These are phyloP conservation scores for Phrynosoma platyrhinos DNA, from an alignment of 2,113 vertebrate species.

Conservation along the genomic window DNA sequence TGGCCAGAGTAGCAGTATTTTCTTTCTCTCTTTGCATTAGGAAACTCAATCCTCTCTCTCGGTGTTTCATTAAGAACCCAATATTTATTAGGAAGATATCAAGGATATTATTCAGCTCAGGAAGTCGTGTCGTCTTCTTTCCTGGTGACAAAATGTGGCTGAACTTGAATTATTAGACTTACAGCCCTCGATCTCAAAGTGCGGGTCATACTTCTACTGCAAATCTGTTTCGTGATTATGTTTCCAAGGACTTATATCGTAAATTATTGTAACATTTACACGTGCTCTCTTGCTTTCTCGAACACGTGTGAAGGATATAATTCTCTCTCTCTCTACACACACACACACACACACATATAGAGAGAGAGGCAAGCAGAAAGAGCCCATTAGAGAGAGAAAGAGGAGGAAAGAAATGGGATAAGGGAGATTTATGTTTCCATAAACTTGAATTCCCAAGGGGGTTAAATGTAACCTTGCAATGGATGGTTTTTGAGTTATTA, in stretches of 20 bases:
- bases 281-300: too few relatives aligned
- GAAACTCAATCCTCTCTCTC: not conserved
- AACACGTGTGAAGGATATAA: too few relatives aligned
- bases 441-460: not conserved
- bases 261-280: not conserved
- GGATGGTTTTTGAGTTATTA: not conserved
- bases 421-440: not conserved
- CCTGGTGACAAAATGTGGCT: not conserved
- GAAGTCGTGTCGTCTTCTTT: not conserved
- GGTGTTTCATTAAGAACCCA: not conserved
- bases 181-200: not conserved
- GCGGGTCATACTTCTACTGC: not conserved
- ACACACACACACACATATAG: too few relatives aligned
- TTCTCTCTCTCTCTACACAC: too few relatives aligned
- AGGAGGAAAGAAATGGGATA: not conserved
- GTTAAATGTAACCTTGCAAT: not conserved
- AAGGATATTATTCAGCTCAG: not conserved
- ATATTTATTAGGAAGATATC: not conserved
- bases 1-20: not conserved
- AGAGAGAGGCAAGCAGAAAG: not conserved
- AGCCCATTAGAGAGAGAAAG: not conserved
- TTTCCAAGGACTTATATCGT: not conserved
- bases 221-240: slow-evolving; percentile 34
- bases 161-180: slow-evolving; percentile 31
- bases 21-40: not conserved